Evolutionary conservation across 1,140 invertebrate species (phyloP).

Genomic region (Caerostris darwini): DNA sequence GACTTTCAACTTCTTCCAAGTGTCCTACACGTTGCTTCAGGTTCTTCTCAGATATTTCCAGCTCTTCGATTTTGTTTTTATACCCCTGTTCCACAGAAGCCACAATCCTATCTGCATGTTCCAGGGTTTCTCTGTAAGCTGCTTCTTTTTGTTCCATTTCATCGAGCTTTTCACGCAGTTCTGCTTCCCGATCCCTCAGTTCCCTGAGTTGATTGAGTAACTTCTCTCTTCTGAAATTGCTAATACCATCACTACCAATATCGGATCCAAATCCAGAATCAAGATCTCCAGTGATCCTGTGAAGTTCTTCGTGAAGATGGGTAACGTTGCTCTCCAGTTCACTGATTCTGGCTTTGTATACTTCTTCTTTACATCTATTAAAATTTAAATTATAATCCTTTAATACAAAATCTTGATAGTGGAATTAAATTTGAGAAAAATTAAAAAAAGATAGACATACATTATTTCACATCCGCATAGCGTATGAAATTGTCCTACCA

Average conservation of each 20-base stretch:
- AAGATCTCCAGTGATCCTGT: conserved; percentile 54
- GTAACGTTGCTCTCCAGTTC: conserved; percentile 74
- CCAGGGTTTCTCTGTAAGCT: conserved; percentile 88
- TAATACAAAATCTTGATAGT: too few species aligned
- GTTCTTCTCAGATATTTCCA: conserved; percentile 80
- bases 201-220: conserved; percentile 56
- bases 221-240: conserved; percentile 52
- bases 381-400: not conserved
- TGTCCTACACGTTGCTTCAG: conserved; percentile 78
- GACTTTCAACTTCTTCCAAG: conserved; percentile 80
- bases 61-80: conserved; percentile 82
- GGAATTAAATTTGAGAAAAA: too few species aligned
- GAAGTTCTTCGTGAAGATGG: conserved; percentile 69
- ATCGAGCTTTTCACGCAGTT: conserved; percentile 83
- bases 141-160: conserved; percentile 87
- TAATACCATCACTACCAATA: not conserved
- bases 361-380: conserved; percentile 71
- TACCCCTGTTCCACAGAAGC: conserved; percentile 87
- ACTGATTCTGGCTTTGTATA: conserved; percentile 72
- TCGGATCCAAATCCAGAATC: conserved; percentile 49
- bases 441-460: too few species aligned
- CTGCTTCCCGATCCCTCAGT: conserved; percentile 54
- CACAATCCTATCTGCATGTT: conserved; percentile 89
- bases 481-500: too few species aligned
- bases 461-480: too few species aligned